Base-by-base conservation (phyloP, 2,797 vertebrate genomes). In the Macropus fuliginosus region DNA sequence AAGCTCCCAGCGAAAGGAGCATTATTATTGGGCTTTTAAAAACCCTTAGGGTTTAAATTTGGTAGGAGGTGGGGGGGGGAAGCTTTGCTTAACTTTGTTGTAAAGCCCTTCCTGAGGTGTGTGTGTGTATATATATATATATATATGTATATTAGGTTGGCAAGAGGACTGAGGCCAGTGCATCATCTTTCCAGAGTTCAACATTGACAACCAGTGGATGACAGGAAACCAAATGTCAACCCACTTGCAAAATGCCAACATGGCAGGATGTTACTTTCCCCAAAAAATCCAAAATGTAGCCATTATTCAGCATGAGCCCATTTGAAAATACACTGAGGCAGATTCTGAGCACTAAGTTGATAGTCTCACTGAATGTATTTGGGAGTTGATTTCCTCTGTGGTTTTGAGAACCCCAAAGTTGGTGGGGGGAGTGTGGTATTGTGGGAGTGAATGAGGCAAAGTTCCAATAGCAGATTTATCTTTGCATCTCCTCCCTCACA, bases 41-140 rank as follows among this genome's bases (percentile, higher is more conserved):
- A 97, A 5, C 21, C 28, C 54, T 92, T 59, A 95, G 54, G n/a
- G 94, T 93, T 31, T 96, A 46, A 34, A 92, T 96, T 93, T 95
- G 27, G 55, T 95, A 93, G 81, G 12, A 74, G 13, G 66, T 57
- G n/a, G 29, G 90, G n/a, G 40, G 90, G 93, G 56, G 34, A 94
- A 62, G 55, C 1, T 56, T 66, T 93, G 91, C 62, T 91, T 46
- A 81, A 46, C 74, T 81, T 46, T 3, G 4, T 27, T 74, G n/a
- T 40, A 74, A 74, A 74, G 66, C 5, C 34, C n/a, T 74, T 74
- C n/a, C n/a, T 40, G 16, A 74, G n/a, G 18, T 81, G 8, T 21
- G 46, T 50, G 4, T 50, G 50, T 50, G 50, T 50, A 52, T 0
- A 9, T 52, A 52, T 52, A 9, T 6, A 52, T 52, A 52, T 6